Percentiles rank a stretch among this genome's conserved stretches.
Conservation (phyloP, 1,140 invertebrate genomes). For the Rhopalosiphum maidis region DNA sequence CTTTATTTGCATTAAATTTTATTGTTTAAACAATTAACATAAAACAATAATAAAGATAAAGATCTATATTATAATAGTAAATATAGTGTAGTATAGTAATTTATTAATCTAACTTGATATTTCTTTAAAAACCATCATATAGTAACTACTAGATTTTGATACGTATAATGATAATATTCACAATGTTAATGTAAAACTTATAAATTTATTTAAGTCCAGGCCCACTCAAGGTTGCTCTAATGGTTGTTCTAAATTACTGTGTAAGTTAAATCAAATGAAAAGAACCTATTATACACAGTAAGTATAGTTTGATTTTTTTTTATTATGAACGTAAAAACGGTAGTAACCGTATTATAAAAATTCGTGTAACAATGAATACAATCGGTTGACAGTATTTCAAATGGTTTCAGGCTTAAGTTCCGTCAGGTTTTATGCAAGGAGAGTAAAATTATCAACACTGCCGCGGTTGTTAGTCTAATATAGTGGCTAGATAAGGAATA, state of each 20-base stretch:
- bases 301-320: background rate
- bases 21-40: conserved; percentile 19
- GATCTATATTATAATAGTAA: background rate
- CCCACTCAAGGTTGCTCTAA: no score
- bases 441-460: background rate
- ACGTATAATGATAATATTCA: background rate
- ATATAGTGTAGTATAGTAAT: background rate
- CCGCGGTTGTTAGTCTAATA: background rate
- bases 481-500: conserved; percentile 14
- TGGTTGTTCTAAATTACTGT: no score
- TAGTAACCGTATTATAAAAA: background rate
- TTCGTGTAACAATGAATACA: background rate
- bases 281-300: background rate
- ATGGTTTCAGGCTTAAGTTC: background rate
- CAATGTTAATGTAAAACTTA: no score
- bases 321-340: background rate
- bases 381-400: background rate
- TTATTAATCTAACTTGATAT: background rate
- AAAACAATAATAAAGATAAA: background rate
- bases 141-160: background rate
- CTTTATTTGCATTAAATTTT: background rate
- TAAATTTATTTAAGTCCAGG: no score
- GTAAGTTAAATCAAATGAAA: background rate
- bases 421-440: background rate
- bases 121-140: background rate